Evolutionary conservation across 2,113 vertebrate genomes (phyloP), one percentile per base, ranked within the genome.

Genomic region (Bothrops jararaca): DNA sequence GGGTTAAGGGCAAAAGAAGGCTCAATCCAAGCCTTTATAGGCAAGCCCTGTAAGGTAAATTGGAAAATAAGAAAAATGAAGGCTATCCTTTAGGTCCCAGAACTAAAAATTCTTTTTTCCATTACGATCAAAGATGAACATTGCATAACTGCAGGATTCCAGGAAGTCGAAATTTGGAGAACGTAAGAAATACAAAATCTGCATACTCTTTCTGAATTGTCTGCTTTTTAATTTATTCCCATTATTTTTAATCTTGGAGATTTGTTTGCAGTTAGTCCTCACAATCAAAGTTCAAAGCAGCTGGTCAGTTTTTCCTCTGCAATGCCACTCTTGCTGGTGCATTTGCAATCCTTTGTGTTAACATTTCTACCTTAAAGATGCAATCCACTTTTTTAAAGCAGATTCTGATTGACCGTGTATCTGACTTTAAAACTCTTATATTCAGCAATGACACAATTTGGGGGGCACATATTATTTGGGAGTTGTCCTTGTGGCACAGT

Each of bases 241-340:
- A 23, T 91, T 92, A 24, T 90, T 50, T 26, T 86, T 86, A 58
- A 39, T 42, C 90, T 69, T 34, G 42, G 13, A 6, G 26, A 15
- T 13, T 29, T 60, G 2, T 48, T 69, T 86, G 64, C 56, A 34
- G 13, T 64, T 88, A 34, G 57, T 11, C 80, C n/a, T 92, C 93
- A 93, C 80, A 94, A 88, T 29, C 50, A 85, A 29, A 5, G 54
- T 95, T 94, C 48, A 23, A 45, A 53, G 69, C 26, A n/a, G 20
- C 42, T 57, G n/a, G 48, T 86, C 23, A n/a, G 74, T 9, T 60
- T 88, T 42, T 50, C 52, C 52, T 90, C 57, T 88, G 74, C 50
- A 57, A 92, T 85, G 18, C 42, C 45, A 53, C 11, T 58, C 54
- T 74, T 89, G 29, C 53, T 29, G 24, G 1, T 57, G 39, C 85